Conservation (phyloP, 2,113 vertebrate species). For the Neolamprologus variostigma region DNA sequence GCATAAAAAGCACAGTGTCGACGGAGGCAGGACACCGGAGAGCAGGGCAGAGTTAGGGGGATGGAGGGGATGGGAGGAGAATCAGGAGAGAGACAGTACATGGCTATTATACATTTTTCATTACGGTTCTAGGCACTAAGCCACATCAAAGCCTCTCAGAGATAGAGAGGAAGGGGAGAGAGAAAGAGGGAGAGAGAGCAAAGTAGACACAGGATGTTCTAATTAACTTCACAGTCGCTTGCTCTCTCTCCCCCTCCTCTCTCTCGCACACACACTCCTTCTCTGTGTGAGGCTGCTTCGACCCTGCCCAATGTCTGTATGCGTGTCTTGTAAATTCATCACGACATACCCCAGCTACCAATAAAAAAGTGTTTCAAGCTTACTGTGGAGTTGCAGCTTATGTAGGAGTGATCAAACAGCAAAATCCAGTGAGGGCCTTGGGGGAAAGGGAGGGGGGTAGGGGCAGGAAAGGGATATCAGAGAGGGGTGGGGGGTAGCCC, state of each 20-base stretch:
- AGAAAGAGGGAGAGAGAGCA: neutral
- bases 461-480: constrained; percentile 11
- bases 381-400: neutral
- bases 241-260: neutral
- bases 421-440: neutral
- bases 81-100: constrained; percentile 32
- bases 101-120: constrained; percentile 79
- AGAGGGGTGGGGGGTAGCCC: constrained; percentile 11
- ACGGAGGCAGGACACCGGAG: constrained; percentile 16
- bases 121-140: constrained; percentile 75
- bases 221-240: constrained; percentile 73
- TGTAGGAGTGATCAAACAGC: constrained; percentile 30
- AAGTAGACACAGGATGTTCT: constrained; percentile 72
- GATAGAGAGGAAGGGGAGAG: constrained; percentile 39
- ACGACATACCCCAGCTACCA: neutral
- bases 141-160: constrained; percentile 74
- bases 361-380: neutral
- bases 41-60: neutral
- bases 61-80: neutral
- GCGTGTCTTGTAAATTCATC: constrained; percentile 53
- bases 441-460: neutral
- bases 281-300: constrained; percentile 34
- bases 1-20: constrained; percentile 36
- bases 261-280: constrained; percentile 5
- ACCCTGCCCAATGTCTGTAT: constrained; percentile 34